A percentile compares a stretch with the other conserved stretches of the same genome.
phyloP scores from a whole-genome alignment of 1,140 invertebrate genomes.

The Drosophila rufa region DNA sequence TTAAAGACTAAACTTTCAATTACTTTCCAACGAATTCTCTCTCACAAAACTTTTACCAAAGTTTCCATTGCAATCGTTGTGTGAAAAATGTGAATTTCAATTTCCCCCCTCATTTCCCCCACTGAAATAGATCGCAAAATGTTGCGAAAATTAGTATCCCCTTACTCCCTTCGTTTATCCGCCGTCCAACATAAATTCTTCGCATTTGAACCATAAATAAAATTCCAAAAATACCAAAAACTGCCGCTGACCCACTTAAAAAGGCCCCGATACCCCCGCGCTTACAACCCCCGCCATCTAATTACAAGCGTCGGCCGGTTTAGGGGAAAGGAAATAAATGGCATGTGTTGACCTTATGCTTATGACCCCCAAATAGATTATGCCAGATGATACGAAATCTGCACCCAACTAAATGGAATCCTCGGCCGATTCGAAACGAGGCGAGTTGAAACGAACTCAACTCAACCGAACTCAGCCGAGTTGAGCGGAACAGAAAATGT shows the following conservation, averaged over 20 bases:
- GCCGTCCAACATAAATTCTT: slow-evolving; percentile 49
- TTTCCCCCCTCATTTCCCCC: slow-evolving; percentile 35
- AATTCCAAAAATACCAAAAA: slow-evolving; percentile 52
- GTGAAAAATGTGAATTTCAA: slow-evolving; percentile 47
- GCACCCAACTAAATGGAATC: slow-evolving; percentile 25
- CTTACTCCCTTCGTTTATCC: background rate
- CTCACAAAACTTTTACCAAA: slow-evolving; percentile 11
- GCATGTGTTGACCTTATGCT: slow-evolving; percentile 74
- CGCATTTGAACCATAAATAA: slow-evolving; percentile 55
- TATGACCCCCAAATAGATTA: slow-evolving; percentile 78
- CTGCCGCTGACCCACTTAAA: slow-evolving; percentile 58
- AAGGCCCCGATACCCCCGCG: background rate
- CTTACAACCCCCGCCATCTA: slow-evolving; percentile 40
- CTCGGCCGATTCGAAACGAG: slow-evolving; percentile 8
- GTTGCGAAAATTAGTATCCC: slow-evolving; percentile 62
- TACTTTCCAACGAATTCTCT: slow-evolving; percentile 7
- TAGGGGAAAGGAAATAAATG: slow-evolving; percentile 46
- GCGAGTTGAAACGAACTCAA: slow-evolving; percentile 20
- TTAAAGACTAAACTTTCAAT: slow-evolving; percentile 6
- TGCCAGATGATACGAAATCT: slow-evolving; percentile 61
- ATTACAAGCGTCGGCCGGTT: slow-evolving; percentile 46
- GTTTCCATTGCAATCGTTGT: slow-evolving; percentile 16
- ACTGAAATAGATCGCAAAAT: slow-evolving; percentile 52
- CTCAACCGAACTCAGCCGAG: slow-evolving; percentile 33
- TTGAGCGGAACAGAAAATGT: slow-evolving; percentile 62